Percentiles rank a stretch among this genome's conserved stretches.
These are phyloP conservation scores for Lepeophtheirus salmonis DNA, from an alignment of 1,140 invertebrate species.

Conservation along the genomic window DNA sequence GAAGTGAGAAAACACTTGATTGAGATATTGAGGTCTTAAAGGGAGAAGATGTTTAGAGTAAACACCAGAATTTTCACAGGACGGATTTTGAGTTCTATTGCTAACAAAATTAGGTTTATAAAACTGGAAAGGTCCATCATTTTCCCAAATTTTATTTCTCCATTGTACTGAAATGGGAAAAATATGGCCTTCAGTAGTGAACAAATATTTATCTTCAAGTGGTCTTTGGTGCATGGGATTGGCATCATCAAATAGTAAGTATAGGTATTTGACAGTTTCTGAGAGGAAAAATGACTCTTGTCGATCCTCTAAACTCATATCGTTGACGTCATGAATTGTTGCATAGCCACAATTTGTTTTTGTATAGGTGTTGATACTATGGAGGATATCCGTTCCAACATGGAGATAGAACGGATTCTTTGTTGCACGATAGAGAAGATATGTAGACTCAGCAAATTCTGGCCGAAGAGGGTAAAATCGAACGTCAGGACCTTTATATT, in stretches of 20 bases:
- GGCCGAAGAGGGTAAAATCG: slow-evolving; percentile 45
- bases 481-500: slow-evolving; percentile 39
- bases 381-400: slow-evolving; percentile 42
- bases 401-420: slow-evolving; percentile 51
- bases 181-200: slow-evolving; percentile 48
- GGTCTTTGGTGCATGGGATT: slow-evolving; percentile 43
- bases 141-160: slow-evolving; percentile 27
- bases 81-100: too few species aligned
- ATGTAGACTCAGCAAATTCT: slow-evolving; percentile 47
- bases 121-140: too few species aligned
- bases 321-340: slow-evolving; percentile 56
- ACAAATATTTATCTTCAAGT: slow-evolving; percentile 37
- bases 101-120: too few species aligned
- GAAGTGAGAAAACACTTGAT: too few species aligned
- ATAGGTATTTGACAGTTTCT: slow-evolving; percentile 96
- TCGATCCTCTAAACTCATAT: slow-evolving; percentile 82
- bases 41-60: too few species aligned
- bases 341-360: slow-evolving; percentile 45
- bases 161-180: slow-evolving; percentile 36
- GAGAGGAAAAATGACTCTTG: slow-evolving; percentile 99
- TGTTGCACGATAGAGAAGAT: slow-evolving; percentile 47
- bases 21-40: too few species aligned
- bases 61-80: too few species aligned
- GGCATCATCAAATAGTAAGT: slow-evolving; percentile 47
- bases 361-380: slow-evolving; percentile 39